phyloP scores from a whole-genome alignment of 2,797 vertebrate genomes.

The Mormyrops attenuatus region DNA sequence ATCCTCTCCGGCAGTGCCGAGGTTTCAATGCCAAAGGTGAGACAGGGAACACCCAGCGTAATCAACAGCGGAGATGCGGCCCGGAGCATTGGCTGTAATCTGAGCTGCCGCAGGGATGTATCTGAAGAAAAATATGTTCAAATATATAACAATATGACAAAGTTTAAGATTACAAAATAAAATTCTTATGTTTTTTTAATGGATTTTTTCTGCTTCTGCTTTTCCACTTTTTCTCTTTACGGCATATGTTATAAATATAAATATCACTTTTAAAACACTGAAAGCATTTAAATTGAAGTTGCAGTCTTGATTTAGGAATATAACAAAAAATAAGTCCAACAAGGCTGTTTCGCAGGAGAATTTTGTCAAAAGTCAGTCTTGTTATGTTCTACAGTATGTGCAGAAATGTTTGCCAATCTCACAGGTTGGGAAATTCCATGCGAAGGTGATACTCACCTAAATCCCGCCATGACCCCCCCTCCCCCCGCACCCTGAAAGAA shows the following conservation, averaged over 20 bases:
- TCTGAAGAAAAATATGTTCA: neutral
- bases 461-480: neutral
- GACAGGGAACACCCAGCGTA: neutral
- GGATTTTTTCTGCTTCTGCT: neutral
- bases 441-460: neutral
- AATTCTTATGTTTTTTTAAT: neutral
- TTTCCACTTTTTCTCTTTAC: neutral
- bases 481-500: neutral
- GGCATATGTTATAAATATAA: neutral
- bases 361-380: neutral
- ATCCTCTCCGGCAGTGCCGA: slow-evolving; percentile 74
- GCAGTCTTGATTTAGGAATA: neutral
- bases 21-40: slow-evolving; percentile 77
- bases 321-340: neutral
- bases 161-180: neutral
- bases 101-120: neutral
- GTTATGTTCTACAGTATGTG: neutral
- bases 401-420: neutral
- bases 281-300: neutral
- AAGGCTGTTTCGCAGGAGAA: neutral
- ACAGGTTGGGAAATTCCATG: neutral
- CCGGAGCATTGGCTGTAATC: neutral
- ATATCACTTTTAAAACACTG: neutral
- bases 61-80: neutral
- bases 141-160: neutral